Percentiles rank a stretch among this genome's conserved stretches.
Conservation (phyloP, 2,888 invertebrate species). For the Cephus runcator region DNA sequence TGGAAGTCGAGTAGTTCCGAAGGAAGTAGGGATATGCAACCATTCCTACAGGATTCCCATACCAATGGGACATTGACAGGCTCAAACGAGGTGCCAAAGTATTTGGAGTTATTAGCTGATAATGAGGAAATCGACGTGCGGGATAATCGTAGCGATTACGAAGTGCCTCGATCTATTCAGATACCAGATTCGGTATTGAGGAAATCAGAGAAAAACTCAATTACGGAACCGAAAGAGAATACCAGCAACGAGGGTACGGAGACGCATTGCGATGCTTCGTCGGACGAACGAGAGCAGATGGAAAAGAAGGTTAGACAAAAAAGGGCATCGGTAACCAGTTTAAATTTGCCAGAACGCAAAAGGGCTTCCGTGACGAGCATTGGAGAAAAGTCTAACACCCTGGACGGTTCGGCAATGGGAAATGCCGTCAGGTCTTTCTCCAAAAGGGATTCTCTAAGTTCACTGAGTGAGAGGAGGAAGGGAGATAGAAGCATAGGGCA, state of each 20-base stretch:
- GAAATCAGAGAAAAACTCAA: not conserved
- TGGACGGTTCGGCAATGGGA: constrained; percentile 39
- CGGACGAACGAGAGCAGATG: constrained; percentile 26
- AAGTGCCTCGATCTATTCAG: constrained; percentile 69
- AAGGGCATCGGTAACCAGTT: constrained; percentile 50
- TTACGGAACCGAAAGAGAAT: constrained; percentile 1
- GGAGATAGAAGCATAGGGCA: constrained; percentile 35
- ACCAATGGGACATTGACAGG: constrained; percentile 38
- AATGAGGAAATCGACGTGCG: constrained; percentile 62
- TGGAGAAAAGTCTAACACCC: constrained; percentile 50
- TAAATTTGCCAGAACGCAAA: constrained; percentile 49
- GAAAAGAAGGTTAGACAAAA: constrained; percentile 36
- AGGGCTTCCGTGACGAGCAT: constrained; percentile 44
- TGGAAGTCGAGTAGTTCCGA: constrained; percentile 67
- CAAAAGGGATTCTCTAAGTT: constrained; percentile 49
- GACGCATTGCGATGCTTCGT: constrained; percentile 12
- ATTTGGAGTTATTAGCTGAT: constrained; percentile 76
- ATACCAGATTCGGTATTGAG: constrained; percentile 12
- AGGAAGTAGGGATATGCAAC: constrained; percentile 66
- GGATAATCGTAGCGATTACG: constrained; percentile 71
- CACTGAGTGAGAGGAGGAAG: constrained; percentile 48
- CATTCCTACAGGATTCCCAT: constrained; percentile 62
- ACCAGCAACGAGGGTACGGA: not conserved
- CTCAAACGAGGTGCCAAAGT: constrained; percentile 68
- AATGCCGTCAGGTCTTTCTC: constrained; percentile 40